Base-by-base conservation (phyloP, 2,113 vertebrate species). In the Meriones unguiculatus region DNA sequence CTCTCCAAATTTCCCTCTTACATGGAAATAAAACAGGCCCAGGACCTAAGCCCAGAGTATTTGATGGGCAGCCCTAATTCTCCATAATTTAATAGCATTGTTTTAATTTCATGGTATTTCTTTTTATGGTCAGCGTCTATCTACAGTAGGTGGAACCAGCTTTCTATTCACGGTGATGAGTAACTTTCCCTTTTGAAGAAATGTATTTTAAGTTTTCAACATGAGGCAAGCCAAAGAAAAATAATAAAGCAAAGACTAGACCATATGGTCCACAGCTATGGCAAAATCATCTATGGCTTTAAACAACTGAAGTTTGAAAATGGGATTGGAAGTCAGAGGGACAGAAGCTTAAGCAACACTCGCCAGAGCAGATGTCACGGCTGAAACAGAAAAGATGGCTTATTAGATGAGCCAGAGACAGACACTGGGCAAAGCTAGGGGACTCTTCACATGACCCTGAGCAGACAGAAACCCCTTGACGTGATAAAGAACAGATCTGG, bases 41-140 rank as follows among this genome's bases (percentile, higher is more conserved):
- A 70, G 85, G 85, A 30, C 67, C 20, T 87, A 50, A 81, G 59
- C 57, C 81, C 80, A 18, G 78, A 77, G 73, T 65, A 94, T 88
- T 90, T 78, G 41, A 46, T 54, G 59, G 80, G 67, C 18, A 59
- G 24, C 41, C 17, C 50, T 75, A 3, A 54, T 46, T 70, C 88
- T 91, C 28, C 32, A 65, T 35, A 95, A 95, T 67, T 87, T 77
- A 85, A 46, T 72, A 93, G 85, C 38, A 86, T 65, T 50, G 38
- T 69, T 70, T 94, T 95, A 90, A 94, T 95, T 92, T 67, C 20
- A 10, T 13, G 50, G 35, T 11, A 41, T 73, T 91, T 92, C 89
- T 85, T 97, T 94, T 94, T 94, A 88, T 28, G 76, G 70, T 25
- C 59, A 90, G 59, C 59, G 95, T 81, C 94, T 94, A 30, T 94